Evolutionary conservation across 2,797 vertebrate genomes (phyloP).

Genomic region (Rousettus madagascariensis): DNA sequence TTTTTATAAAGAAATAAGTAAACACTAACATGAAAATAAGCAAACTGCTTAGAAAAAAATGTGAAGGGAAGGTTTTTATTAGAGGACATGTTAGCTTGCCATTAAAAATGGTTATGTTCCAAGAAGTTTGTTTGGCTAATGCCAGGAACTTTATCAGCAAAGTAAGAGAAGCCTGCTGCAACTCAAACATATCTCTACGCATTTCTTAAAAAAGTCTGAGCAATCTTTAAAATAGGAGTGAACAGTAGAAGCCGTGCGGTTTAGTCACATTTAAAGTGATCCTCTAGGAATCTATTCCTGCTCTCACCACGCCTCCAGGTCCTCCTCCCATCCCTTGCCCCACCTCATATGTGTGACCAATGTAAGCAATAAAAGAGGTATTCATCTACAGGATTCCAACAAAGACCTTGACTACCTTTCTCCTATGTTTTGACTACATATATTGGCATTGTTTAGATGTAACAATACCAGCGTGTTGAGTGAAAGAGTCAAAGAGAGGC

Average conservation of each 20-base stretch:
- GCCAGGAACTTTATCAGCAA: slow-evolving; percentile 45
- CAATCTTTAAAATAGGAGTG: background rate
- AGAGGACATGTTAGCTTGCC: slow-evolving; percentile 22
- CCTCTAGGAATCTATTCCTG: fast-evolving
- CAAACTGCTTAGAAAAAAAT: background rate
- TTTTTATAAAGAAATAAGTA: slow-evolving; percentile 24
- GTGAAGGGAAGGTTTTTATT: background rate
- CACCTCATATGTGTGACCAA: background rate
- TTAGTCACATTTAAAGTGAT: background rate
- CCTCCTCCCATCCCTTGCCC: too few relatives aligned
- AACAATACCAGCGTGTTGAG: background rate
- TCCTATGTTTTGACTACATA: background rate
- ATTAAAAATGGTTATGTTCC: slow-evolving; percentile 43
- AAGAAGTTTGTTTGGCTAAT: slow-evolving; percentile 42
- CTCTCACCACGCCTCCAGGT: too few relatives aligned
- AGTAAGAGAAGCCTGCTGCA: background rate
- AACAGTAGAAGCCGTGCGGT: background rate
- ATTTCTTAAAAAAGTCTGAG: background rate
- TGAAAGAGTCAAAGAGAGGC: background rate
- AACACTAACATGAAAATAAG: background rate
- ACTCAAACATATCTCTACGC: background rate
- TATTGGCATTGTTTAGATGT: background rate
- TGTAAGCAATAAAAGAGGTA: background rate
- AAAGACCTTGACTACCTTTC: background rate
- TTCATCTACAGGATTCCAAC: background rate